phyloP scores from a whole-genome alignment of 1,140 invertebrate species.

The Tyrophagus putrescentiae region DNA sequence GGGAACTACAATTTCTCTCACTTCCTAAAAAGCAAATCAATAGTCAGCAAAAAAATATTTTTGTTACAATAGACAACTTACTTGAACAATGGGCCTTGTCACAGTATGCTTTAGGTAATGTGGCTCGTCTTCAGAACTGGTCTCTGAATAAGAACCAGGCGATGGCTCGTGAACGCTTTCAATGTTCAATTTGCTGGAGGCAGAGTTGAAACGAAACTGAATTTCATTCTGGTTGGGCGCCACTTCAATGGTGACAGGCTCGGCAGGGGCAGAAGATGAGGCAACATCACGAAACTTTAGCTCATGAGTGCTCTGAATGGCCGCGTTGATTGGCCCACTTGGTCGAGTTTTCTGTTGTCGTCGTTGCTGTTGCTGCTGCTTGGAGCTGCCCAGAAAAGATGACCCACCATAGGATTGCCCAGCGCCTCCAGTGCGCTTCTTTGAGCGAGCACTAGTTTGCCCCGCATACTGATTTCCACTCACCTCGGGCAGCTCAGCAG shows the following conservation, averaged over 20 bases:
- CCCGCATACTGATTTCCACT: no score
- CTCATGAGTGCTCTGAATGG: conserved; percentile 18
- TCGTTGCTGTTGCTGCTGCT: no score
- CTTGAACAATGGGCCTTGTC: conserved; percentile 14
- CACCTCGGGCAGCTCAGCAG: no score
- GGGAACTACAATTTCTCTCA: background rate
- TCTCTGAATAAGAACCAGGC: background rate
- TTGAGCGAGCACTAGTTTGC: no score
- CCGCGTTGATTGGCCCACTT: conserved; percentile 13
- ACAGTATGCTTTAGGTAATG: conserved; percentile 18
- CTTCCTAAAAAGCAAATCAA: background rate
- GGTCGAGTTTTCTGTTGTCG: no score
- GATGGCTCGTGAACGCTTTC: conserved; percentile 1
- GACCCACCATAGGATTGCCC: no score
- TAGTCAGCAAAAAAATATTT: no score
- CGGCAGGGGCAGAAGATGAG: background rate
- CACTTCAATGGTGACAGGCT: conserved; percentile 20
- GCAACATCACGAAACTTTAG: conserved; percentile 14
- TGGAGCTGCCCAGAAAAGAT: no score
- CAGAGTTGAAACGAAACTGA: conserved; percentile 5
- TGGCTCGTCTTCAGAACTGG: conserved; percentile 17
- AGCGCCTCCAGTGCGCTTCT: no score
- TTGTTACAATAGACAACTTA: no score
- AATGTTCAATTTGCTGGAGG: conserved; percentile 20
- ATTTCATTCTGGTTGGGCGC: conserved; percentile 9